Evolutionary conservation across 2,888 invertebrate species (phyloP).

Genomic region (Lithophane leautieri): DNA sequence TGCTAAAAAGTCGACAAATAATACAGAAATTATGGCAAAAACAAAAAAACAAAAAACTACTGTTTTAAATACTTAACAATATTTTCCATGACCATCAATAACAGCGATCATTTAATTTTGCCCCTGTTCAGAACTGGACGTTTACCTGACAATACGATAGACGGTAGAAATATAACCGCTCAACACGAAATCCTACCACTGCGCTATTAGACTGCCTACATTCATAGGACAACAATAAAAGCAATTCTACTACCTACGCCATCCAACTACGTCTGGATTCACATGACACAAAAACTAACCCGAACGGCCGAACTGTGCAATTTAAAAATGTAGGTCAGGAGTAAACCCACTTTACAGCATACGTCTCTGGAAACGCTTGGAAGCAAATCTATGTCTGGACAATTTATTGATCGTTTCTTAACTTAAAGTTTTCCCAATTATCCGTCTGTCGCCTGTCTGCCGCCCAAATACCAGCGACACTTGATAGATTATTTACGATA

Average conservation of each 20-base stretch:
- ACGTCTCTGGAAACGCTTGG: not conserved
- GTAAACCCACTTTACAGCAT: not conserved
- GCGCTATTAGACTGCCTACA: not conserved
- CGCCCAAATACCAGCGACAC: constrained; percentile 30
- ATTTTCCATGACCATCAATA: not conserved
- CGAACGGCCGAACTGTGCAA: constrained; percentile 3
- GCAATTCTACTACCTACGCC: not conserved
- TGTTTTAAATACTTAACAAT: not conserved
- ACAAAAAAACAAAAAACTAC: not conserved
- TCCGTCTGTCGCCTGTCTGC: constrained; percentile 51
- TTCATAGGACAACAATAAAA: not conserved
- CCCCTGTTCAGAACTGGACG: not conserved
- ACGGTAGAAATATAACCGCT: not conserved
- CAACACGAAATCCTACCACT: not conserved
- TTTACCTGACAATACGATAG: not conserved
- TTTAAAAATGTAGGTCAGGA: constrained; percentile 23
- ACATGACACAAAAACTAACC: not conserved
- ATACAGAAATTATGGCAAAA: not conserved
- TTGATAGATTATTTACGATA: constrained; percentile 11
- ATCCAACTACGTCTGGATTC: constrained; percentile 1
- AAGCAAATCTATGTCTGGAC: not conserved
- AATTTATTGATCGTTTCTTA: constrained; percentile 21
- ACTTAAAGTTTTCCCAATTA: constrained; percentile 40
- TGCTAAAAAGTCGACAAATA: not conserved
- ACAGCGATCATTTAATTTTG: not conserved